Base-by-base conservation (phyloP, 2,113 vertebrate genomes). In the Isurus oxyrinchus region DNA sequence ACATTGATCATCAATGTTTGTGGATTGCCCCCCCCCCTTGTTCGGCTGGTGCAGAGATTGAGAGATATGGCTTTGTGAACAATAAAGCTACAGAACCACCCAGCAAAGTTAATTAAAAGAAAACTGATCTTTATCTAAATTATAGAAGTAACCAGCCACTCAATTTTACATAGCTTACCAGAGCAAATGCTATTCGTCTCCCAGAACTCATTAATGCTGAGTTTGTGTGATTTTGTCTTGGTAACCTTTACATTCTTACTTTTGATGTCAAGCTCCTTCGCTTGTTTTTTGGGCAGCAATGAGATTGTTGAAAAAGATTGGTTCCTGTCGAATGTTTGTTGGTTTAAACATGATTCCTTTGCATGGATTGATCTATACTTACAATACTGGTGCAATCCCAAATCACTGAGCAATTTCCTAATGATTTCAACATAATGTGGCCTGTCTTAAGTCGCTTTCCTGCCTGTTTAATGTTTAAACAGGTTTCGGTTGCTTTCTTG, bases 351-450 rank as follows among this genome's bases (percentile, higher is more conserved):
- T 86, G n/a, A 86, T 86, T 63, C n/a, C 14, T 63, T 94, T 59
- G 35, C 91, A 63, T 63, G 59, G 27, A 94, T 40, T 94, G 59
- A 94, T 63, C 59, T 87, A 63, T 27, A n/a, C 59, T 61, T 93
- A 63, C 61, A 35, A 93, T 63, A 93, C 57, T 93, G 59, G 90
- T 61, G 4, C 25, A 35, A 59, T 16, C 61, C 90, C 59, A 93
- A 93, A 93, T 93, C 27, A 13, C 35, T 19, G 11, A 93, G 90
- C 91, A 61, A 94, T 94, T 94, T 94, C 91, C 91, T 94, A 19
- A 66, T 94, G 2, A 94, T 66, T 94, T 63, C 35, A 94, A 66
- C 57, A 63, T 66, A 61, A 94, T 21, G 61, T 66, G 21, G 21
- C 61, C 35, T 44, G 59, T 44, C 91, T 94, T 40, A 63, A 40